Percentiles rank a stretch among this genome's conserved stretches.
phyloP scores from a whole-genome alignment of 1,140 invertebrate species.

The Zaprionus davidi region DNA sequence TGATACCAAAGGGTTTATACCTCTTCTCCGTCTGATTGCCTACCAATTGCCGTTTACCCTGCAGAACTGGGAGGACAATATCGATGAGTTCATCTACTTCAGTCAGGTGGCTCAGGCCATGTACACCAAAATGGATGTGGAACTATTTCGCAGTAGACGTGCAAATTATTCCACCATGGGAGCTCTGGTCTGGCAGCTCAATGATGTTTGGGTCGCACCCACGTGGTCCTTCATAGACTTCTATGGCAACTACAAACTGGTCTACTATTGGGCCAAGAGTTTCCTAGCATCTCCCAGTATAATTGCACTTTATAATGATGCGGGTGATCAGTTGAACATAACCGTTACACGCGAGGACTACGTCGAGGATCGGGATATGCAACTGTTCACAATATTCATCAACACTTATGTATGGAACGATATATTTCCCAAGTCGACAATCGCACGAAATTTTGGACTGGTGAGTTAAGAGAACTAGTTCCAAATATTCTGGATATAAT shows the following conservation, averaged over 20 bases:
- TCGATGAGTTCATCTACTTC: constrained; percentile 89
- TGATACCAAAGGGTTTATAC: constrained; percentile 88
- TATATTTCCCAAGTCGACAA: constrained; percentile 53
- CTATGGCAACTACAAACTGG: constrained; percentile 85
- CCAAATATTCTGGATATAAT: not conserved
- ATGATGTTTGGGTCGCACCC: constrained; percentile 99
- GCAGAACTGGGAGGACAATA: constrained; percentile 85
- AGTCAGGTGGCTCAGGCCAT: constrained; percentile 95
- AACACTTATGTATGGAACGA: constrained; percentile 69
- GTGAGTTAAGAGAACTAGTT: constrained; percentile 34
- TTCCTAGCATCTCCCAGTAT: constrained; percentile 90
- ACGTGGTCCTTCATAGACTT: constrained; percentile 96
- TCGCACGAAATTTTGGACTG: constrained; percentile 44
- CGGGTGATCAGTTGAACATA: constrained; percentile 58
- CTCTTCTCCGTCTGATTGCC: constrained; percentile 87
- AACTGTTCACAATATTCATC: constrained; percentile 53
- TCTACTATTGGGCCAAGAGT: constrained; percentile 94
- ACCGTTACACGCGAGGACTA: constrained; percentile 61
- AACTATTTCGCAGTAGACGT: constrained; percentile 91
- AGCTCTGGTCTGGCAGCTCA: constrained; percentile 99
- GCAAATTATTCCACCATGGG: constrained; percentile 95
- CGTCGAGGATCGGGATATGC: constrained; percentile 13
- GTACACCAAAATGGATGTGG: constrained; percentile 93
- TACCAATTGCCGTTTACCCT: constrained; percentile 86
- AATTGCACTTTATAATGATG: constrained; percentile 57